Evolutionary conservation across 2,113 vertebrate genomes (phyloP).

Genomic region (Monopterus albus): DNA sequence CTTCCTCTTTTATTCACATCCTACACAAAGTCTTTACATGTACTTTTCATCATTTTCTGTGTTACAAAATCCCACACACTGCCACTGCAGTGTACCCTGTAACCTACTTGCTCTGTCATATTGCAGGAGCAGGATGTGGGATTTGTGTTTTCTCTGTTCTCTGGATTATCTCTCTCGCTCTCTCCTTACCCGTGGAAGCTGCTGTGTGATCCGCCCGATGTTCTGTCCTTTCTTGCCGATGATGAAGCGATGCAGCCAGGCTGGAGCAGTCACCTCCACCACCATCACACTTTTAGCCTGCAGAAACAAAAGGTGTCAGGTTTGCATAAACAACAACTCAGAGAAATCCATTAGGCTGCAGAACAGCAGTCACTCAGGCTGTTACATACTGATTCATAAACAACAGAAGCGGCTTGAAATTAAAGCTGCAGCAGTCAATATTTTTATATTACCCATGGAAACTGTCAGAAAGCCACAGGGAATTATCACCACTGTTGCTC

Average conservation of each 20-base stretch:
- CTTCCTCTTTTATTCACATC: not conserved
- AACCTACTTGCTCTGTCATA: not conserved
- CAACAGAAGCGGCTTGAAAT: too few species aligned
- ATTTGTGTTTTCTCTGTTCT: not conserved
- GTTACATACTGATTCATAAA: too few species aligned
- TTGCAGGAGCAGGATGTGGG: not conserved
- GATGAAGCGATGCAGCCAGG: constrained; percentile 88
- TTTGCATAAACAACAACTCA: not conserved
- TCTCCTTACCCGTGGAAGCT: constrained; percentile 80
- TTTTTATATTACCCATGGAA: too few species aligned
- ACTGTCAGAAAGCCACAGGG: too few species aligned
- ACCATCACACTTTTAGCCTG: constrained; percentile 85
- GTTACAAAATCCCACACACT: not conserved
- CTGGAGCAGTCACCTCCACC: constrained; percentile 83
- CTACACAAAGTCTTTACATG: not conserved
- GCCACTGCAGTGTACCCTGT: not conserved
- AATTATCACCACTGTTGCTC: too few species aligned
- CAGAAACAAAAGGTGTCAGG: not conserved
- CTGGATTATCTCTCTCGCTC: not conserved
- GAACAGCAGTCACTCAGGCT: not conserved
- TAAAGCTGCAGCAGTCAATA: too few species aligned
- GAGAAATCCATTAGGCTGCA: not conserved
- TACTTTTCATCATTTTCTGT: not conserved
- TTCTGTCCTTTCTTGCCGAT: constrained; percentile 87
- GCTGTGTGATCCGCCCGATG: constrained; percentile 85